Evolutionary conservation across 2,888 invertebrate genomes (phyloP).

Genomic region (Acrobasis consociella): DNA sequence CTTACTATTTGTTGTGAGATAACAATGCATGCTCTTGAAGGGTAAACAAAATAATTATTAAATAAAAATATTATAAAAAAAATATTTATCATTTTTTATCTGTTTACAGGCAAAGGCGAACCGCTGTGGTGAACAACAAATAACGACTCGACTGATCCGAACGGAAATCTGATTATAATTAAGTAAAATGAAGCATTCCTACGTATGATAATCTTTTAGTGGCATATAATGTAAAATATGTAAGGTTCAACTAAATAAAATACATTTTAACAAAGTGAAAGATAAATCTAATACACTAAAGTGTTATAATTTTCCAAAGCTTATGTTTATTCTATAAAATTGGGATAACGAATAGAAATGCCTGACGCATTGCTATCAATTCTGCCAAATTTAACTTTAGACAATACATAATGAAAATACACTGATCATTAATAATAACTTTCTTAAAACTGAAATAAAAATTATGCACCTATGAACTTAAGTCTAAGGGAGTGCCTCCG

Average conservation of each 20-base stretch:
- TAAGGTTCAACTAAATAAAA: background rate
- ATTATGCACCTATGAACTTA: too few relatives aligned
- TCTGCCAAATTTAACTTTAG: too few relatives aligned
- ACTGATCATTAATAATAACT: too few relatives aligned
- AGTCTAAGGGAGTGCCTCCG: too few relatives aligned
- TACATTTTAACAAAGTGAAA: too few relatives aligned
- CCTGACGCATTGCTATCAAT: too few relatives aligned
- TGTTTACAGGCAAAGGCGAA: conserved; percentile 59
- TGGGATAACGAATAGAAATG: too few relatives aligned
- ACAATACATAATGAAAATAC: too few relatives aligned
- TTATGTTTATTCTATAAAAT: too few relatives aligned
- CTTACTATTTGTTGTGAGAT: conserved; percentile 83
- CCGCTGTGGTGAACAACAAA: conserved; percentile 53
- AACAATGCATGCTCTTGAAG: conserved; percentile 50
- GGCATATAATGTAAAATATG: background rate
- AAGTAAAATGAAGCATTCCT: conserved; percentile 52
- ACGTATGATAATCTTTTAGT: conserved; percentile 33
- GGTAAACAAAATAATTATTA: background rate
- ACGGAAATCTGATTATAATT: conserved; percentile 36
- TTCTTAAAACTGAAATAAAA: too few relatives aligned
- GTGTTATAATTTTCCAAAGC: too few relatives aligned
- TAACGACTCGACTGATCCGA: conserved; percentile 36
- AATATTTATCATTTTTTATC: conserved; percentile 33
- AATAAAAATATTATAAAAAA: conserved; percentile 12
- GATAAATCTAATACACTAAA: too few relatives aligned